Evolutionary conservation across 2,113 vertebrate species (phyloP), one percentile per base, ranked within the genome.

Genomic region (Crotalus tigris): DNA sequence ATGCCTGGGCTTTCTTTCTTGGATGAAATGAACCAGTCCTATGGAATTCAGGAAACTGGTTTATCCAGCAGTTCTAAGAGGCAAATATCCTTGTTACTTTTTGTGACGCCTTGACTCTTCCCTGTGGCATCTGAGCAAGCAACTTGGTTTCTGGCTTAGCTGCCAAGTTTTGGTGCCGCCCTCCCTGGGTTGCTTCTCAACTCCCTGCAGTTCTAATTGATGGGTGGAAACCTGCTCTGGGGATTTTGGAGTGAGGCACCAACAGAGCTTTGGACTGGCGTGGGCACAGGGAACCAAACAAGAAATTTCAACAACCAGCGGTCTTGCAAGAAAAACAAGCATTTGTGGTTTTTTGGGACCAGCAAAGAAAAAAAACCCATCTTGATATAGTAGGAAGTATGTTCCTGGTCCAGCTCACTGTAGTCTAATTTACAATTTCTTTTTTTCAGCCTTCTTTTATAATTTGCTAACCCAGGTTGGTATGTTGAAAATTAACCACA

Each of bases 121-220:
- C 92, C 92, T 75, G 57, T 91, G 87, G 88, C 95, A 93, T 87
- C 93, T 94, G 93, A 93, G 94, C 94, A 93, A 91, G 92, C 94
- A 46, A 91, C 91, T 94, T 95, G 94, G 96, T 97, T 97, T 97
- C 97, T 97, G 95, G 95, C 94, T 89, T 54, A n/a, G 81, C 90
- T 97, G 97, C 97, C 97, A 97, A 97, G 96, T 97, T 97, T 97
- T 97, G 97, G 95, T 96, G 94, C 96, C 95, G 94, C 96, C 96
- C 95, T 87, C 94, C 59, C 51, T 69, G 88, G 87, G 92, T 94
- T 94, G 94, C 57, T 90, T 0, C 92, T 93, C 93, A 64, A 91
- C 95, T 95, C 96, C 93, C 69, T 88, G 90, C 93, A 95, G 96
- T 89, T 90, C 91, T 96, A 96, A 96, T 97, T 96, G 93, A 90